Conservation (phyloP, 2,888 invertebrate genomes). For the Encarsia formosa region DNA sequence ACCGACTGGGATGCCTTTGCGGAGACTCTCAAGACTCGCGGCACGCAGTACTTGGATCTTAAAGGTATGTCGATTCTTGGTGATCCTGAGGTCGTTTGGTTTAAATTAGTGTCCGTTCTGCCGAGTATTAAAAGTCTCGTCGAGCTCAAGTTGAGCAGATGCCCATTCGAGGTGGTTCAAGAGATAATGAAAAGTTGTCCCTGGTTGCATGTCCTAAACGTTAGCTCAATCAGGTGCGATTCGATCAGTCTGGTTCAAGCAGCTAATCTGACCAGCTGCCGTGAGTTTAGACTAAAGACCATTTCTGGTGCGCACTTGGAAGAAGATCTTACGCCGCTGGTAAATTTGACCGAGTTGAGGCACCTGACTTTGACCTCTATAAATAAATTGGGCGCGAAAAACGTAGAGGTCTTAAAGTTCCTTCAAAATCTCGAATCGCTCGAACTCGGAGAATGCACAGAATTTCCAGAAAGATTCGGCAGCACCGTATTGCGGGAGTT, state of each 20-base stretch:
- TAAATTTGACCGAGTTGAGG: constrained; percentile 61
- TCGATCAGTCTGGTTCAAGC: constrained; percentile 62
- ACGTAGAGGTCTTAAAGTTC: constrained; percentile 62
- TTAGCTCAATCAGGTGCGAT: constrained; percentile 69
- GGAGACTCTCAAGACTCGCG: constrained; percentile 64
- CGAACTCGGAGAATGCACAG: constrained; percentile 78
- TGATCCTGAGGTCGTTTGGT: constrained; percentile 66
- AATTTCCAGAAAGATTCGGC: constrained; percentile 67
- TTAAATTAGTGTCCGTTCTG: constrained; percentile 65
- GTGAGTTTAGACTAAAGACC: constrained; percentile 73
- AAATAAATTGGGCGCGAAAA: constrained; percentile 53
- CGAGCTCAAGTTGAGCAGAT: constrained; percentile 67
- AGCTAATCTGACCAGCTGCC: constrained; percentile 59
- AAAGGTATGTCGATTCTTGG: constrained; percentile 72
- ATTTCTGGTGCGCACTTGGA: constrained; percentile 63
- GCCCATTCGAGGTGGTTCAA: constrained; percentile 68
- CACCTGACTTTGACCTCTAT: constrained; percentile 60
- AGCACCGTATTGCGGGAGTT: constrained; percentile 60
- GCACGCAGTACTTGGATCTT: constrained; percentile 74
- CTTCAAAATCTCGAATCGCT: constrained; percentile 66
- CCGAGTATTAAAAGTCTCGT: constrained; percentile 59
- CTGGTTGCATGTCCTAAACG: constrained; percentile 64
- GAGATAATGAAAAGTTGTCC: constrained; percentile 63
- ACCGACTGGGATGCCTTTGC: constrained; percentile 75
- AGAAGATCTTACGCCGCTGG: constrained; percentile 61